phyloP scores from a whole-genome alignment of 1,140 invertebrate species.

The Radopholus similis region DNA sequence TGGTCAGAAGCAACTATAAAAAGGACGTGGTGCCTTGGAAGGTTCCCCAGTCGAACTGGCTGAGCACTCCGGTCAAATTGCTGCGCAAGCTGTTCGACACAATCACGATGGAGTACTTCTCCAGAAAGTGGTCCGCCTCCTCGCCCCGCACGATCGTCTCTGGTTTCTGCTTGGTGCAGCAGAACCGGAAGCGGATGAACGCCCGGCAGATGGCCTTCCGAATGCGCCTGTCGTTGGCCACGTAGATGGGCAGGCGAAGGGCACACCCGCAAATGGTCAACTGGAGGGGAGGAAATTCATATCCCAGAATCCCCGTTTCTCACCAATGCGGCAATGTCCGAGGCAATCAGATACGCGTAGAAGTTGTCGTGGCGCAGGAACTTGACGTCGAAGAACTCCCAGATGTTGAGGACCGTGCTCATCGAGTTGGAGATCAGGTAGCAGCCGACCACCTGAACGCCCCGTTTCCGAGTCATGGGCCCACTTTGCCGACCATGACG shows the following conservation, averaged over 20 bases:
- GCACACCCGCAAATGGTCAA: conserved; percentile 51
- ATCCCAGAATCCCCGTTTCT: conserved; percentile 10
- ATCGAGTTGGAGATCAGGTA: conserved; percentile 46
- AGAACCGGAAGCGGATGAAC: conserved; percentile 2
- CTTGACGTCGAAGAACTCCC: conserved; percentile 49
- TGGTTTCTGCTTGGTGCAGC: background rate
- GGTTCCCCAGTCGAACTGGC: conserved; percentile 22
- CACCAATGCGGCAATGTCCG: conserved; percentile 47
- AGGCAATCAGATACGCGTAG: conserved; percentile 45
- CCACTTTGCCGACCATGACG: conserved; percentile 40
- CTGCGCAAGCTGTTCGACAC: conserved; percentile 50
- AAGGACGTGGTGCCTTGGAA: background rate
- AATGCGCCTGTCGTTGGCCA: background rate
- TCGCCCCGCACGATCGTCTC: background rate
- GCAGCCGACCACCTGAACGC: conserved; percentile 39
- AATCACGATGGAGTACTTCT: conserved; percentile 57
- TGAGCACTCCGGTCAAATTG: conserved; percentile 43
- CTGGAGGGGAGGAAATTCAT: conserved; percentile 17
- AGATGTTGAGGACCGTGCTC: conserved; percentile 52
- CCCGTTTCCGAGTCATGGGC: background rate
- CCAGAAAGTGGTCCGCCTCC: conserved; percentile 2
- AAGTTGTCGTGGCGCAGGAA: conserved; percentile 47
- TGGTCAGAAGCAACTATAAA: background rate
- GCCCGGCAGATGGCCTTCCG: background rate
- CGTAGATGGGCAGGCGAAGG: conserved; percentile 43